These are phyloP conservation scores for Mellilla xanthometata DNA, from an alignment of 2,888 invertebrate genomes.

Conservation along the genomic window DNA sequence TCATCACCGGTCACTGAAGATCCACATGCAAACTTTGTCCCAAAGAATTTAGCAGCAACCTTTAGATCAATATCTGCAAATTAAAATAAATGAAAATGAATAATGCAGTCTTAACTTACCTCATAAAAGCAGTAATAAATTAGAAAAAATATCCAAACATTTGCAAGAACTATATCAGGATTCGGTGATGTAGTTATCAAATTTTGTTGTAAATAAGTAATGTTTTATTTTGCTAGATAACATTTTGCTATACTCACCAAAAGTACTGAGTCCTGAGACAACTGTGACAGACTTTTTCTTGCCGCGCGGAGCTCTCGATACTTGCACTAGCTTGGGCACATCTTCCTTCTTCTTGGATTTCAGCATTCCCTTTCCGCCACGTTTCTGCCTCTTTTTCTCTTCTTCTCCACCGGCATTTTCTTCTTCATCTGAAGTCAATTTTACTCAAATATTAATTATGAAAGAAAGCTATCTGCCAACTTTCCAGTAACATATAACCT, in stretches of 20 bases:
- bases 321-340: slow-evolving; percentile 91
- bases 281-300: slow-evolving; percentile 99
- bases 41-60: slow-evolving; percentile 98
- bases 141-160: too few species aligned
- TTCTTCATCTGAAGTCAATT: slow-evolving; percentile 75
- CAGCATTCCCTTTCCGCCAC: slow-evolving; percentile 97
- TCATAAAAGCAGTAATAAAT: too few species aligned
- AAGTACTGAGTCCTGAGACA: slow-evolving; percentile 96
- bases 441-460: too few species aligned
- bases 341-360: slow-evolving; percentile 97
- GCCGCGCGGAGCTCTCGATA: slow-evolving; percentile 95
- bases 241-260: slow-evolving; percentile 83
- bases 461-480: neutral
- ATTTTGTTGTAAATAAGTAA: too few species aligned
- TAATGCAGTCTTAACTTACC: too few species aligned
- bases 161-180: too few species aligned
- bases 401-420: slow-evolving; percentile 91
- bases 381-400: slow-evolving; percentile 97
- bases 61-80: slow-evolving; percentile 96
- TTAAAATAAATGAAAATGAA: too few species aligned
- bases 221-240: too few species aligned
- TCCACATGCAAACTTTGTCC: slow-evolving; percentile 99
- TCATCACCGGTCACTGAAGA: slow-evolving; percentile 99
- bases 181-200: too few species aligned
- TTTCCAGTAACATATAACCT: slow-evolving; percentile 34